Base-by-base conservation (phyloP, 2,797 vertebrate species). In the Tarsius wallacei region DNA sequence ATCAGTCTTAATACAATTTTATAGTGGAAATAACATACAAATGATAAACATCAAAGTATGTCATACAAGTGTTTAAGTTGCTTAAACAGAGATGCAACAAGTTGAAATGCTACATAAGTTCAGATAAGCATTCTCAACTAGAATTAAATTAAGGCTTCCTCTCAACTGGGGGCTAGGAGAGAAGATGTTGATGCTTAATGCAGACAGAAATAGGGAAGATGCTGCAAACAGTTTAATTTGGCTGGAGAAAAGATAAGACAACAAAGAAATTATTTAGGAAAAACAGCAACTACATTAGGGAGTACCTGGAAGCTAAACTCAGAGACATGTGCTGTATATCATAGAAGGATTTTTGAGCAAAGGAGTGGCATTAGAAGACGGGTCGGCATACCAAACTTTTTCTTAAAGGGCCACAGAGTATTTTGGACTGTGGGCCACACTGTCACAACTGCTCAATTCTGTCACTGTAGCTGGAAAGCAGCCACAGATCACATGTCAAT, bases 221-320 rank as follows among this genome's bases (percentile, higher is more conserved):
- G 59, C 3, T 76, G 42, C n/a, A 84, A 78, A 66, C 4, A 51
- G 49, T 63, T 85, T 66, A 77, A 51, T 93, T 51, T 84, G 87
- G 42, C 14, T 73, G 8, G 24, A 93, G 33, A 84, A 80, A 93
- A 91, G 49, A 26, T 33, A 93, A 76, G 31, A 86, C 7, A 49
- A 91, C 22, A 55, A 70, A 90, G n/a, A 76, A 93, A 77, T 73
- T 55, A 57, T 83, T 96, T 74, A 84, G 84, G n/a, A 76, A 89
- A 80, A 55, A 57, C 0, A 74, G 36, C 33, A 91, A 57, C 31
- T 78, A 59, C 8, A 89, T 55, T 42, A 85, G 47, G 15, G 36
- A 86, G 21, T 78, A 70, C 9, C n/a, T 51, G 5, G 36, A 80
- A 63, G 55, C 82, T 55, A 80, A 85, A 71, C 17, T 64, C 55